phyloP scores from a whole-genome alignment of 2,888 invertebrate species.

The Tupiocoris notatus region DNA sequence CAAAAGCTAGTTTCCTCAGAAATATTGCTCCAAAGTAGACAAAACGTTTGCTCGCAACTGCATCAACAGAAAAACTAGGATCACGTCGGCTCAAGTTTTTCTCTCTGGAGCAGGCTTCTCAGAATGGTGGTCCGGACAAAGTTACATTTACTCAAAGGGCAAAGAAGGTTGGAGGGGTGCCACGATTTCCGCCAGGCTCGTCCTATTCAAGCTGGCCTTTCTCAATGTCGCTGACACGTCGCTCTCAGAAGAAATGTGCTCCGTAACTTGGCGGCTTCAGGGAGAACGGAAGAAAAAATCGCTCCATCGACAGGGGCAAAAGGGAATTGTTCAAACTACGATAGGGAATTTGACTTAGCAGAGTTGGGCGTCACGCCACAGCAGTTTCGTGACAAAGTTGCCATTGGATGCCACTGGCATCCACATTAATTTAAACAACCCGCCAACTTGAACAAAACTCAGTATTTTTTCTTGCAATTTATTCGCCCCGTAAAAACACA shows the following conservation, averaged over 20 bases:
- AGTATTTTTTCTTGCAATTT: no score
- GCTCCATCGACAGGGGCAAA: background rate
- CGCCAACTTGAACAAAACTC: no score
- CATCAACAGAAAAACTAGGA: no score
- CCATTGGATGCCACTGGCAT: no score
- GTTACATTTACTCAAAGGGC: background rate
- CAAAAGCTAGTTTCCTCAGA: background rate
- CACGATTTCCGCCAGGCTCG: background rate
- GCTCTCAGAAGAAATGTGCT: background rate
- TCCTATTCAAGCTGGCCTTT: background rate
- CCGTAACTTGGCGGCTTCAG: background rate
- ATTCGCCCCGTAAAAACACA: no score
- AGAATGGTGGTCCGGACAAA: background rate
- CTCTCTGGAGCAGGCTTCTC: background rate
- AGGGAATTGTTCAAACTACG: background rate
- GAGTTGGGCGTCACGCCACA: no score
- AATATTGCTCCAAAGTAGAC: background rate
- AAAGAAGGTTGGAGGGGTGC: background rate
- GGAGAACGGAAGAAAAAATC: background rate
- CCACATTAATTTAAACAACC: no score
- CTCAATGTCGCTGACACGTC: background rate
- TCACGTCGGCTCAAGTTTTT: no score
- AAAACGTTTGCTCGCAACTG: no score
- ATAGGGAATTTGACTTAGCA: no score
- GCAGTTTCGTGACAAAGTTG: no score